Conservation (phyloP, 2,113 vertebrate species). For the Lipotes vexillifer region DNA sequence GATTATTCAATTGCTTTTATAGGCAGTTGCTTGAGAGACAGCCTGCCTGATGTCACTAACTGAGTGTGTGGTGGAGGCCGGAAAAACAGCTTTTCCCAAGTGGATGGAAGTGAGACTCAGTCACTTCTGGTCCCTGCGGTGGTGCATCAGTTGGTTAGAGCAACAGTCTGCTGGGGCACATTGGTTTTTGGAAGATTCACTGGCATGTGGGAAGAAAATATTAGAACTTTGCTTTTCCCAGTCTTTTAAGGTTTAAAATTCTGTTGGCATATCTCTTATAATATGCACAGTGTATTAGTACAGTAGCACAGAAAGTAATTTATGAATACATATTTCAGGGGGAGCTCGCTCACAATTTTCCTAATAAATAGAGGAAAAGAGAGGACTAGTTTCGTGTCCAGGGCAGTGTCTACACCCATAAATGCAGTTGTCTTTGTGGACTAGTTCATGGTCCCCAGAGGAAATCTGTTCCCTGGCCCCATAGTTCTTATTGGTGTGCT, state of each 20-base stretch:
- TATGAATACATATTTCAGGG: background rate
- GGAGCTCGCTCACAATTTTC: background rate
- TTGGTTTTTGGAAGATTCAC: background rate
- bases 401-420: background rate
- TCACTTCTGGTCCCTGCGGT: background rate
- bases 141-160: background rate
- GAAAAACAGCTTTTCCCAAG: background rate
- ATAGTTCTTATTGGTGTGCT: background rate
- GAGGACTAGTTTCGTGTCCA: background rate
- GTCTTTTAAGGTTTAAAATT: background rate
- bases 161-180: fast-evolving
- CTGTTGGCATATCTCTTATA: background rate
- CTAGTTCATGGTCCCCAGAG: background rate
- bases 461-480: background rate
- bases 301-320: background rate
- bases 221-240: background rate
- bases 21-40: background rate
- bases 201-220: background rate
- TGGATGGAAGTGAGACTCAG: background rate
- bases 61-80: fast-evolving
- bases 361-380: background rate
- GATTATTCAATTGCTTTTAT: fast-evolving
- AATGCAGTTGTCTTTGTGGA: background rate
- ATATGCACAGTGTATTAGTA: background rate
- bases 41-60: too few relatives aligned